A percentile compares a stretch with the other conserved stretches of the same genome.
phyloP scores from a whole-genome alignment of 2,797 vertebrate genomes.

The Glossophaga mutica region DNA sequence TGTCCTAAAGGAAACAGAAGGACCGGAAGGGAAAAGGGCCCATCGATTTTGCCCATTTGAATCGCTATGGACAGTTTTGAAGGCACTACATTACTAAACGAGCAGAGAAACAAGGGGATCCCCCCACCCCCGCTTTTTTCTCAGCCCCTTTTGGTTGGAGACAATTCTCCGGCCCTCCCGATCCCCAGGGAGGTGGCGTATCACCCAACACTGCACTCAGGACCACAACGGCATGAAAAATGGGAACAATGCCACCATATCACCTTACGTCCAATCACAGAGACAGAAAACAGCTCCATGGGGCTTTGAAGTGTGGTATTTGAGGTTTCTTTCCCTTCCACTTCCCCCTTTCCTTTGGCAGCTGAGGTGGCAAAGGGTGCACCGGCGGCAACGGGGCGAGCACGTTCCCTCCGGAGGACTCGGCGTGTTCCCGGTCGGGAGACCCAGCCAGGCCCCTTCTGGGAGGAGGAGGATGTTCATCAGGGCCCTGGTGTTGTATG shows the following conservation, averaged over 20 bases:
- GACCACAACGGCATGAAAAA: background rate
- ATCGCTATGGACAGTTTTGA: background rate
- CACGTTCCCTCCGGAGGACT: background rate
- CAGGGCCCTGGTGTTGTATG: background rate
- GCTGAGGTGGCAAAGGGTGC: background rate
- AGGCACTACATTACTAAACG: background rate
- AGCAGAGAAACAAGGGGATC: background rate
- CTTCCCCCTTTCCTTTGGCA: background rate
- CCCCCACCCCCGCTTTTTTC: fast-evolving
- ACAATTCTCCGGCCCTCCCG: background rate
- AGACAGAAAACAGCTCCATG: background rate
- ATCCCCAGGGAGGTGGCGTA: background rate
- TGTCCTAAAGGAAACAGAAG: background rate
- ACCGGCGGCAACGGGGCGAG: background rate
- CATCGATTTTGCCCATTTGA: background rate
- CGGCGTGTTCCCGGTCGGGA: fast-evolving
- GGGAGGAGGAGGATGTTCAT: background rate
- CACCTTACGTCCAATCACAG: background rate
- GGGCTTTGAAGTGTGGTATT: background rate
- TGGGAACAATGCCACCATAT: background rate
- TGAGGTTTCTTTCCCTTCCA: background rate
- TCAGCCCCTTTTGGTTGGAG: background rate
- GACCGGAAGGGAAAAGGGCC: background rate
- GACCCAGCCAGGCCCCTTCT: no score
- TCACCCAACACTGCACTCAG: background rate